These are phyloP conservation scores for Pao palembangensis DNA, from an alignment of 2,113 vertebrate genomes.

Conservation along the genomic window DNA sequence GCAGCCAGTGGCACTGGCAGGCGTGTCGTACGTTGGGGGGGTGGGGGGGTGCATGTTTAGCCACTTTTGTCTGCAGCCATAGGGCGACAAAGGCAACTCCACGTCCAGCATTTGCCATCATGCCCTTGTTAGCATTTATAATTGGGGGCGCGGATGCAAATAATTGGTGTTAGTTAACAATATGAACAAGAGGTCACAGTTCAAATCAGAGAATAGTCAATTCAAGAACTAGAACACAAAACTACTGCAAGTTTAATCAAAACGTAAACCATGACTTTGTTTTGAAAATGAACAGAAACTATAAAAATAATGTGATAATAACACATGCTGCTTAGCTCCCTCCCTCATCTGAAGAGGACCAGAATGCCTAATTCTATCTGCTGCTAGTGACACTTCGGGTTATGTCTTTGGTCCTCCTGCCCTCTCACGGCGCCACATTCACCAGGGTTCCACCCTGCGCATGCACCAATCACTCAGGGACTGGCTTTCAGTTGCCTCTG, in stretches of 20 bases:
- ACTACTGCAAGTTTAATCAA: conserved; percentile 3
- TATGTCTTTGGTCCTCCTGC: conserved; percentile 48
- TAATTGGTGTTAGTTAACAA: conserved; percentile 70
- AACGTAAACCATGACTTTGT: background rate
- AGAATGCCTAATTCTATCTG: conserved; percentile 39
- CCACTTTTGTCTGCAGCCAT: conserved; percentile 31
- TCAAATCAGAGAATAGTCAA: conserved; percentile 37
- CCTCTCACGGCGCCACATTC: conserved; percentile 47
- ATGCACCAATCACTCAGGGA: conserved; percentile 54
- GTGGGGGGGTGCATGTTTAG: no score
- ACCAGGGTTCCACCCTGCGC: conserved; percentile 32
- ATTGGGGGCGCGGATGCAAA: conserved; percentile 69
- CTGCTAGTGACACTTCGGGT: conserved; percentile 53
- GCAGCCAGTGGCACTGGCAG: no score
- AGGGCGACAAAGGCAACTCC: conserved; percentile 60
- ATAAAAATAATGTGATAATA: background rate
- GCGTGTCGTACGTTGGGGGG: no score
- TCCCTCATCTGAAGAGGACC: background rate
- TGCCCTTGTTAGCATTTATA: conserved; percentile 73
- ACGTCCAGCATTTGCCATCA: conserved; percentile 56
- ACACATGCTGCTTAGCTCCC: no score
- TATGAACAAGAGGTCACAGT: conserved; percentile 64
- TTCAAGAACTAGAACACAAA: no score
- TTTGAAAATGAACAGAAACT: no score
- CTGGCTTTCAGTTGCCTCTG: conserved; percentile 49